phyloP scores from a whole-genome alignment of 2,113 vertebrate species.

The Phyllostomus discolor region DNA sequence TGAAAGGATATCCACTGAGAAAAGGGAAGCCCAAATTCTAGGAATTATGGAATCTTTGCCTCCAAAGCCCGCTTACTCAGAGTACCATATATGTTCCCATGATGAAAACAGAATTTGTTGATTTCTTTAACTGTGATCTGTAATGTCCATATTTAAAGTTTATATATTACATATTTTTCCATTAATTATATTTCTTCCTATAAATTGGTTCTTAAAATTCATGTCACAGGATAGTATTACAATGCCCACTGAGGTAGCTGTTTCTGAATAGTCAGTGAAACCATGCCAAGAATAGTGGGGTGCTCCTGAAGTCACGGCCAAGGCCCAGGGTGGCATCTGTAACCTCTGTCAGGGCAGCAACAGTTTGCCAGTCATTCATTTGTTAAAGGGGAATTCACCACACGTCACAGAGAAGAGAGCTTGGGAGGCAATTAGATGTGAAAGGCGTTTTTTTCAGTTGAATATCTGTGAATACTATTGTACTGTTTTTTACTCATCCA shows the following conservation, averaged over 20 bases:
- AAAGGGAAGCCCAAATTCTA: background rate
- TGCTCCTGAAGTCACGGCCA: rapidly evolving
- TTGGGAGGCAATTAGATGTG: background rate
- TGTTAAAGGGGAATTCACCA: background rate
- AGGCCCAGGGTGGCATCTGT: background rate
- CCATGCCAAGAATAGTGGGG: background rate
- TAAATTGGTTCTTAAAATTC: background rate
- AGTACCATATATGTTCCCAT: background rate
- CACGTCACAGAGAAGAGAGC: background rate
- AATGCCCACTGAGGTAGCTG: background rate
- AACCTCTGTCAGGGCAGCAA: background rate
- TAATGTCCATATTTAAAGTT: background rate
- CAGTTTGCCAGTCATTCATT: background rate
- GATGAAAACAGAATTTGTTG: background rate
- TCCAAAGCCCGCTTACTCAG: background rate
- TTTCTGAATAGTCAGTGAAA: background rate
- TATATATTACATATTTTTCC: background rate
- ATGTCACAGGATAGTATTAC: background rate
- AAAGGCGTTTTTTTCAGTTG: background rate
- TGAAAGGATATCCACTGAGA: background rate
- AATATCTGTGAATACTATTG: background rate
- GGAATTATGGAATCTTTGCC: background rate
- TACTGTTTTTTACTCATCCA: background rate
- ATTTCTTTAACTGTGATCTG: background rate
- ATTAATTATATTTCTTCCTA: background rate